phyloP scores from a whole-genome alignment of 2,797 vertebrate genomes.

The Cuculus canorus region DNA sequence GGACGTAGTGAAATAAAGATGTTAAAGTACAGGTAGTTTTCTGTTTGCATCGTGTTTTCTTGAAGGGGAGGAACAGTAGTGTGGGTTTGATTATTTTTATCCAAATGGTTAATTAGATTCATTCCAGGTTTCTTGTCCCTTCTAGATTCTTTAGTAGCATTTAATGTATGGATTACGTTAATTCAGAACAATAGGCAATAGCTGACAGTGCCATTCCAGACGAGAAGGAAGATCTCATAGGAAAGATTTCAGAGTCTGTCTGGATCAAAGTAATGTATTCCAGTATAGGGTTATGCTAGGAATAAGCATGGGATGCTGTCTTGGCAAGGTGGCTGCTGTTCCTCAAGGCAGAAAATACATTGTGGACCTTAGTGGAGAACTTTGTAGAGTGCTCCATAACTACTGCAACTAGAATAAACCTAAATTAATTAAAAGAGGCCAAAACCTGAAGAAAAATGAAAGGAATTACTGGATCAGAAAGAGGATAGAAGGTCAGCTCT shows the following conservation, averaged over 20 bases:
- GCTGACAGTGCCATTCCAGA: neutral
- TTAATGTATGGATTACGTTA: neutral
- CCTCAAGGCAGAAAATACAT: neutral
- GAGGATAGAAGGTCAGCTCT: neutral
- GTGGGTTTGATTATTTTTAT: neutral
- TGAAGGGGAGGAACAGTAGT: neutral
- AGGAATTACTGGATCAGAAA: neutral
- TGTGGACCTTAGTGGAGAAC: neutral
- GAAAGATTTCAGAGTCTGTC: neutral
- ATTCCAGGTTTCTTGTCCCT: neutral
- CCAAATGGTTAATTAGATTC: neutral
- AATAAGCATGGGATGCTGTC: neutral
- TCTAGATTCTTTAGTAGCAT: neutral
- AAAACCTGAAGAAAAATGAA: neutral
- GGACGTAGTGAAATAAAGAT: neutral
- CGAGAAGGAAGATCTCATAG: neutral
- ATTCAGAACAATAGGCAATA: neutral
- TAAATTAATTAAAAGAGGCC: neutral
- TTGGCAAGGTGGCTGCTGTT: neutral
- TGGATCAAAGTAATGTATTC: neutral
- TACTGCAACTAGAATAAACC: neutral
- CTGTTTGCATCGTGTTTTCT: neutral
- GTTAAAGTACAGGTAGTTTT: neutral
- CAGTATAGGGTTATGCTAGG: neutral
- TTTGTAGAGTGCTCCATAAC: neutral